phyloP scores from a whole-genome alignment of 2,888 invertebrate genomes.

The Apoda limacodes region DNA sequence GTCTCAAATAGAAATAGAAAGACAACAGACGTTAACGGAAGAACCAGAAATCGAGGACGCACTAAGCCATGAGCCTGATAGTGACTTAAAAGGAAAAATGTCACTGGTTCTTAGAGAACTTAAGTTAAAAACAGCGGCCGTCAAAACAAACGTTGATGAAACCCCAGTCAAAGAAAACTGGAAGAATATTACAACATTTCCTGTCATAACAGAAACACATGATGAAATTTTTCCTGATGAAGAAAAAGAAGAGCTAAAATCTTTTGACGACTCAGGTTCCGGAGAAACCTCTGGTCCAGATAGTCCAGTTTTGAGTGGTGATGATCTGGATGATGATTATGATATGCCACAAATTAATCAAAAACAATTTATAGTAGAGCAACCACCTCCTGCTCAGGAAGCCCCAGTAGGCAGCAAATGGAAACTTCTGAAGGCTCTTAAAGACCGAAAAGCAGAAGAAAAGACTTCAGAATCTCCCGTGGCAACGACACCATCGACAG shows the following conservation, averaged over 20 bases:
- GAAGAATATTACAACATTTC: constrained; percentile 61
- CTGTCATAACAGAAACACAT: constrained; percentile 53
- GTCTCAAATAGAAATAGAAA: constrained; percentile 73
- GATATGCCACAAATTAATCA: constrained; percentile 62
- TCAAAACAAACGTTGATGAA: constrained; percentile 52
- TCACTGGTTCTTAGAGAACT: constrained; percentile 82
- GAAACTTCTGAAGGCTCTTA: constrained; percentile 90
- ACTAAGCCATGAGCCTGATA: constrained; percentile 67
- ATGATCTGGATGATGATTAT: constrained; percentile 77
- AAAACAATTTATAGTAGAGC: constrained; percentile 31
- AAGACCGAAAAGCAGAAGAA: constrained; percentile 91
- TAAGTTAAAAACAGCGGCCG: constrained; percentile 73
- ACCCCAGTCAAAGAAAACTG: constrained; percentile 46
- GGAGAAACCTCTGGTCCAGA: constrained; percentile 92
- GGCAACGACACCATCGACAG: constrained; percentile 69
- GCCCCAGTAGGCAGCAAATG: constrained; percentile 85
- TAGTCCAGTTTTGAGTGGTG: constrained; percentile 81
- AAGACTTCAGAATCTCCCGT: constrained; percentile 78
- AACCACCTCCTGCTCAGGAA: constrained; percentile 52
- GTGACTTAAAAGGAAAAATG: constrained; percentile 83
- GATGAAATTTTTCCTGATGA: constrained; percentile 37
- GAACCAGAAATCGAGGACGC: constrained; percentile 68
- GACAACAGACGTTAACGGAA: constrained; percentile 72
- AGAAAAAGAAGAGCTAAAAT: constrained; percentile 49
- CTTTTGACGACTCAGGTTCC: constrained; percentile 74